Conservation (phyloP, 2,888 invertebrate genomes). For the Athrips mouffetella region DNA sequence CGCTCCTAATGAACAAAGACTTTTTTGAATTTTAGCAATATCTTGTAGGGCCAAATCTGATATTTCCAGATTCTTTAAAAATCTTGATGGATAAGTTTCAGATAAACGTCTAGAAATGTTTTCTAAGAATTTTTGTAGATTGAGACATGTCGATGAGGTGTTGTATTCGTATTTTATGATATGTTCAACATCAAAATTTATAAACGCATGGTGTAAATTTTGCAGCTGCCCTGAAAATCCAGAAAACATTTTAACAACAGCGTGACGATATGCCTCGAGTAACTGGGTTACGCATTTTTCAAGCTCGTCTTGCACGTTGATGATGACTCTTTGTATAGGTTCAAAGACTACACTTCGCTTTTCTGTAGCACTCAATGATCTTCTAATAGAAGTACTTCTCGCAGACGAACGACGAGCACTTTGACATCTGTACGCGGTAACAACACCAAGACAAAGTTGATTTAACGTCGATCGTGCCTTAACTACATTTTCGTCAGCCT, state of each 20-base stretch:
- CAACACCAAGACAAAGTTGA: constrained; percentile 44
- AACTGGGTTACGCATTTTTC: constrained; percentile 40
- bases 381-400: constrained; percentile 21
- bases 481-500: constrained; percentile 42
- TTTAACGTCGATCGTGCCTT: constrained; percentile 46
- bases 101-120: background rate
- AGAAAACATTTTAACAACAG: constrained; percentile 39
- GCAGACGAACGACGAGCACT: constrained; percentile 26
- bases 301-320: constrained; percentile 27
- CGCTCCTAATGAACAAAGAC: constrained; percentile 46
- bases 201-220: constrained; percentile 33
- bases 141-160: background rate
- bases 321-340: constrained; percentile 20
- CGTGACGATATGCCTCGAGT: constrained; percentile 47
- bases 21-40: constrained; percentile 43
- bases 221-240: constrained; percentile 42
- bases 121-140: background rate
- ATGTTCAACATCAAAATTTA: too few species aligned
- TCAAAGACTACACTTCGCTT: constrained; percentile 1
- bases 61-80: background rate
- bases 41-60: constrained; percentile 34
- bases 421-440: constrained; percentile 26
- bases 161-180: too few species aligned
- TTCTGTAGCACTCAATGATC: constrained; percentile 29
- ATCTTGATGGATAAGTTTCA: background rate